Evolutionary conservation across 2,113 vertebrate species (phyloP).

Genomic region (Bos indicus): DNA sequence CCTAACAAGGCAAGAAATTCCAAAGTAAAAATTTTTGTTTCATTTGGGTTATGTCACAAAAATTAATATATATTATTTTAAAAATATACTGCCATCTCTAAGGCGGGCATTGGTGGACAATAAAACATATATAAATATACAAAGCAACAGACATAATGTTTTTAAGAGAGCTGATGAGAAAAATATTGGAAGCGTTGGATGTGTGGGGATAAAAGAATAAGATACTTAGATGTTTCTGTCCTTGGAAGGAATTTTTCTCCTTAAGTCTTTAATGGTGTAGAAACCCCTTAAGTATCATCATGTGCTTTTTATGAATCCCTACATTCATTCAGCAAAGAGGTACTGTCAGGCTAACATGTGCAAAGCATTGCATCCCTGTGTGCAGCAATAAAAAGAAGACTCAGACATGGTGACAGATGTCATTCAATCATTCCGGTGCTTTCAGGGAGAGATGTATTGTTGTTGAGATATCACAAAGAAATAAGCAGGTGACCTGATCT

Average conservation of each 20-base stretch:
- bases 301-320: background rate
- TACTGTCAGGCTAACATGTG: background rate
- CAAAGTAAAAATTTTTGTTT: background rate
- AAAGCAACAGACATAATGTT: background rate
- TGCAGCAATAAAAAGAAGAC: background rate
- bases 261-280: background rate
- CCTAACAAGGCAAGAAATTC: background rate
- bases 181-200: background rate
- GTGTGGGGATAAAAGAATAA: background rate
- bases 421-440: background rate
- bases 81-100: background rate
- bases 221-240: background rate
- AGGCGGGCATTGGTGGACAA: background rate
- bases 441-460: accelerated
- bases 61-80: background rate
- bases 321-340: background rate
- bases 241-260: background rate
- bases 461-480: background rate
- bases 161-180: background rate
- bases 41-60: background rate
- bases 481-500: background rate
- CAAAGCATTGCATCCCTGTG: background rate
- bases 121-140: background rate
- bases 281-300: background rate
- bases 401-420: background rate